These are phyloP conservation scores for Helogale parvula DNA, from an alignment of 2,113 vertebrate genomes.

Conservation along the genomic window DNA sequence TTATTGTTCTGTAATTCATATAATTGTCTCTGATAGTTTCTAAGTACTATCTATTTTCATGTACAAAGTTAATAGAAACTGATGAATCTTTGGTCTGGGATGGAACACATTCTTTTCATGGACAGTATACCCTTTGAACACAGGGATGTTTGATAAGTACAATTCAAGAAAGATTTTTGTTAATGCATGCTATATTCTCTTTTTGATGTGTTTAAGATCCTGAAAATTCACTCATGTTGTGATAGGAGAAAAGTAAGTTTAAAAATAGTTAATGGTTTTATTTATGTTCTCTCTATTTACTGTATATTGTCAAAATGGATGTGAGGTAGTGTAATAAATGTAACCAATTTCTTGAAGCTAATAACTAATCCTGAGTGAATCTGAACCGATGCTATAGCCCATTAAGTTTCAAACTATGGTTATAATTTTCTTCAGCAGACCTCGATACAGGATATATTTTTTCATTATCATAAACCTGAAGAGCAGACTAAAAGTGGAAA, in stretches of 20 bases:
- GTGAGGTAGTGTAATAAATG: slow-evolving; percentile 70
- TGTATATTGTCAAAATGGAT: slow-evolving; percentile 74
- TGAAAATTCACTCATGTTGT: slow-evolving; percentile 67
- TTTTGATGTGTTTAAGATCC: slow-evolving; percentile 35
- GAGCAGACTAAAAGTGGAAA: slow-evolving; percentile 31
- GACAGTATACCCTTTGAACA: background rate
- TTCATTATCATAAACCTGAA: slow-evolving; percentile 70
- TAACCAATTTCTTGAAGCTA: slow-evolving; percentile 80
- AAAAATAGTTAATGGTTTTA: slow-evolving; percentile 63
- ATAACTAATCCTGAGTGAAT: slow-evolving; percentile 83
- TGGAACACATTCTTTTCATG: background rate
- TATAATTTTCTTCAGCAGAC: slow-evolving; percentile 79
- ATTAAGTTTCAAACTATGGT: slow-evolving; percentile 81
- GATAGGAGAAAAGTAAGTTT: slow-evolving; percentile 50
- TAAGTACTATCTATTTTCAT: slow-evolving; percentile 49
- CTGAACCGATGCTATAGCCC: slow-evolving; percentile 72
- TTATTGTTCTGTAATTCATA: slow-evolving; percentile 39
- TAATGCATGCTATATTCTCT: slow-evolving; percentile 7
- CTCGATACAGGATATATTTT: slow-evolving; percentile 70
- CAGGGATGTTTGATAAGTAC: background rate
- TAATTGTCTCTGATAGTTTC: slow-evolving; percentile 17
- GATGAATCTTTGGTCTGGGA: background rate
- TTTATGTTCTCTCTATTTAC: slow-evolving; percentile 71
- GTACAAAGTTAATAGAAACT: background rate
- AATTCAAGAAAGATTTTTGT: slow-evolving; percentile 40